A percentile compares a stretch with the other conserved stretches of the same genome.
Evolutionary conservation across 2,888 invertebrate species (phyloP).

Genomic region (Noctua comes): DNA sequence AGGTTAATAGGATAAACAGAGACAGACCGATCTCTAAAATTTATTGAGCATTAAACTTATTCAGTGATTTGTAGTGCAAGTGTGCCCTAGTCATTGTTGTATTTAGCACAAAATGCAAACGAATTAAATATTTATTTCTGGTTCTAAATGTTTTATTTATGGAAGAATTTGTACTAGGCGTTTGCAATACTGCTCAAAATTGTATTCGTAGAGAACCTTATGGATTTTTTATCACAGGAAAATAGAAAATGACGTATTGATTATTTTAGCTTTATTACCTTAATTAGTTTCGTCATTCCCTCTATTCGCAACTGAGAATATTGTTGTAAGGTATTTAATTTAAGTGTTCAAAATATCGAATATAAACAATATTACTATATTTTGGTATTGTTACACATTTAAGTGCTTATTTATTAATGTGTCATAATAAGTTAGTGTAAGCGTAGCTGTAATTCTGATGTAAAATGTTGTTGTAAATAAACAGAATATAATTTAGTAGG

Average conservation of each 20-base stretch:
- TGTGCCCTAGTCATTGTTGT: not conserved
- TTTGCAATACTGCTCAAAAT: not conserved
- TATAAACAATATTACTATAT: not conserved
- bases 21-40: not conserved
- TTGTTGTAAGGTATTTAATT: not conserved
- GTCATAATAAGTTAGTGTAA: not conserved
- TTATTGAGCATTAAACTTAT: not conserved
- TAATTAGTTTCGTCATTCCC: constrained; percentile 17
- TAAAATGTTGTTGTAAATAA: constrained; percentile 6
- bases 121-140: not conserved
- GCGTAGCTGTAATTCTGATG: not conserved
- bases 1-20: not conserved
- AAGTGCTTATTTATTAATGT: not conserved
- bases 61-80: not conserved
- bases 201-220: not conserved
- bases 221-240: not conserved
- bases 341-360: not conserved
- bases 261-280: not conserved
- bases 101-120: not conserved
- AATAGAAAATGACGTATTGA: not conserved
- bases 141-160: not conserved
- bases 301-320: constrained; percentile 15
- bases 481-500: not conserved
- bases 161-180: not conserved
- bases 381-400: not conserved